Conservation (phyloP, 35 echinoderm and acorn worm species). For the Lytechinus pictus region DNA sequence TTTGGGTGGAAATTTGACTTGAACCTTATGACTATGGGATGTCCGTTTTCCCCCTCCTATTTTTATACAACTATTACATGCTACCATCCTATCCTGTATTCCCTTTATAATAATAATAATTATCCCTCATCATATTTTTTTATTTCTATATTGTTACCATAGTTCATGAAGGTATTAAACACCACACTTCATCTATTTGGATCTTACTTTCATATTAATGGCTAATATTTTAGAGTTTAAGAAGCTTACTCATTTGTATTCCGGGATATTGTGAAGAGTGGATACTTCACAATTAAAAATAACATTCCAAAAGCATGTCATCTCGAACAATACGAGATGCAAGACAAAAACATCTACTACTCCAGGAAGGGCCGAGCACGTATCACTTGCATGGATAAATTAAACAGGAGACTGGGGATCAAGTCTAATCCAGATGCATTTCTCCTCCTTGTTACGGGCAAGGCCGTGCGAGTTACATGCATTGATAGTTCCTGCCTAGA, state of each 20-base stretch:
- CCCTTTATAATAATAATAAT: no score
- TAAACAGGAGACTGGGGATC: not conserved
- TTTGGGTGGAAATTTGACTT: no score
- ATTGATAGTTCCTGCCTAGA: not conserved
- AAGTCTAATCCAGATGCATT: conserved; percentile 2
- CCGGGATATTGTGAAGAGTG: no score
- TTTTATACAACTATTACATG: no score
- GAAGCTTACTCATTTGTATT: no score
- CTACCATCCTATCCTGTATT: no score
- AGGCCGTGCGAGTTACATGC: not conserved
- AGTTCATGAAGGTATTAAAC: no score
- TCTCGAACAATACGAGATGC: not conserved
- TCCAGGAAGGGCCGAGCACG: not conserved
- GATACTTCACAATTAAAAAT: no score
- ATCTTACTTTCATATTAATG: not conserved
- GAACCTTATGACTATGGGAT: no score
- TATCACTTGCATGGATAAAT: not conserved
- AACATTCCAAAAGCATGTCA: not conserved
- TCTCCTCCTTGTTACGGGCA: not conserved
- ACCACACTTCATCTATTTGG: not conserved
- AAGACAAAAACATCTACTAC: not conserved
- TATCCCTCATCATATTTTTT: no score
- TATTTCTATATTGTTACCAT: no score
- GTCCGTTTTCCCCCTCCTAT: not conserved
- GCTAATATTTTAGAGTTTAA: no score